Evolutionary conservation across 2,797 vertebrate species (phyloP).

Genomic region (Sebastes iracundus): DNA sequence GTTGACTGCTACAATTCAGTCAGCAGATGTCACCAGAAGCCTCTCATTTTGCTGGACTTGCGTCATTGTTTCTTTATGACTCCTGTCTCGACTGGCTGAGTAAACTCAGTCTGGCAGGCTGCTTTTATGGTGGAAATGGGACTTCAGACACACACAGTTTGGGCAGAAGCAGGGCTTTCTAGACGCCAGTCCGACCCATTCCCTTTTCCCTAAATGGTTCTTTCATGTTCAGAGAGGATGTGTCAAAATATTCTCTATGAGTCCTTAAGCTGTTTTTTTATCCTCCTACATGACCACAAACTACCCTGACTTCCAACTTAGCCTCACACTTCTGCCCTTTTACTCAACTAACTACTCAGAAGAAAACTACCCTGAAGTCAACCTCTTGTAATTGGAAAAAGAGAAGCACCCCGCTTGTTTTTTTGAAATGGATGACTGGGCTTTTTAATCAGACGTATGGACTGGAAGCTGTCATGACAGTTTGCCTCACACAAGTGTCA

Average conservation of each 20-base stretch:
- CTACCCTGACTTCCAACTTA: neutral
- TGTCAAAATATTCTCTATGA: neutral
- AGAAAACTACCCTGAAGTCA: neutral
- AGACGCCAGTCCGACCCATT: neutral
- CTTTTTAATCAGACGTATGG: slow-evolving; percentile 58
- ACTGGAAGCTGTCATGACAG: slow-evolving; percentile 54
- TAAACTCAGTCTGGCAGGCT: slow-evolving; percentile 10
- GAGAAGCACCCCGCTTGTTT: slow-evolving; percentile 39
- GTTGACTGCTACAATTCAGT: slow-evolving; percentile 15
- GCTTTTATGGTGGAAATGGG: slow-evolving; percentile 27
- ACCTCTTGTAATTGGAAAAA: slow-evolving; percentile 31
- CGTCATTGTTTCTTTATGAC: slow-evolving; percentile 35
- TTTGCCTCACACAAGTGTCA: slow-evolving; percentile 61
- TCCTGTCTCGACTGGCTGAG: slow-evolving; percentile 21
- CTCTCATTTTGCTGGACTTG: slow-evolving; percentile 22
- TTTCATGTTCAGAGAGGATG: neutral
- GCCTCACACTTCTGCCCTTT: neutral
- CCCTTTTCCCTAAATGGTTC: neutral
- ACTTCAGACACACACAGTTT: neutral
- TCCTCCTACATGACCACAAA: neutral
- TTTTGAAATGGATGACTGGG: slow-evolving; percentile 60
- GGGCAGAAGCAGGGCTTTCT: neutral
- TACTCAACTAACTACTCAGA: neutral
- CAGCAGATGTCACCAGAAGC: slow-evolving; percentile 76
- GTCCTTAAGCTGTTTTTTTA: neutral